phyloP scores from a whole-genome alignment of 2,888 invertebrate species.

The Fragum sueziense region DNA sequence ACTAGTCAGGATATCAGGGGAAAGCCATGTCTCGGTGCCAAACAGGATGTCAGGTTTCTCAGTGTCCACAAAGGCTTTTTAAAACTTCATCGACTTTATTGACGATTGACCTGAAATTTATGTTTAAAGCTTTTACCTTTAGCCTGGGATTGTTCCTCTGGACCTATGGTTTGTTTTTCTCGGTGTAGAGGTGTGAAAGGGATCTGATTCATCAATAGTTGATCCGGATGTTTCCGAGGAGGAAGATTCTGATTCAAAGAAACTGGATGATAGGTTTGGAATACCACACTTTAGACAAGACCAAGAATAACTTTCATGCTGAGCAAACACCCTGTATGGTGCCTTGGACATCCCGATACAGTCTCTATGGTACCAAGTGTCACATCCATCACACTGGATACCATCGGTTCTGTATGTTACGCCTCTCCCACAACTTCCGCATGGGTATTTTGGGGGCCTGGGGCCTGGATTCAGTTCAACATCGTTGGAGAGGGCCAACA shows the following conservation, averaged over 20 bases:
- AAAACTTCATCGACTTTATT: no score
- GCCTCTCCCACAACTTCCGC: constrained; percentile 19
- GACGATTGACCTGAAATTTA: no score
- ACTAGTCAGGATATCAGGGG: no score
- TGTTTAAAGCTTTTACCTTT: no score
- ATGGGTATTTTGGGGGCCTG: constrained; percentile 24
- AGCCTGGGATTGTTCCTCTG: no score
- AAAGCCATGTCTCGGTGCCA: no score
- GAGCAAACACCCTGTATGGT: neutral
- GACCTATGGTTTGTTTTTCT: no score
- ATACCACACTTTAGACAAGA: constrained; percentile 17
- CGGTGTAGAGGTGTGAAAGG: no score
- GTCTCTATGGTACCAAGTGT: constrained; percentile 1
- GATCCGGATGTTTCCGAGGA: neutral
- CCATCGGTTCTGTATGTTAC: constrained; percentile 1
- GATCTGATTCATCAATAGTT: no score
- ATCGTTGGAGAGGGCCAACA: constrained; percentile 64
- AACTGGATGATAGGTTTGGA: constrained; percentile 12
- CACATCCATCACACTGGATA: constrained; percentile 25
- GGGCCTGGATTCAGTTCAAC: constrained; percentile 20
- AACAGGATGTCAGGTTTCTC: no score
- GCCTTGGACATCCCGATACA: constrained; percentile 8
- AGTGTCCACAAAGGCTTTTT: no score
- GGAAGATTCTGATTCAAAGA: no score
- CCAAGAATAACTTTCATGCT: constrained; percentile 33